phyloP scores from a whole-genome alignment of 2,888 invertebrate species.

The Agapostemon virescens region DNA sequence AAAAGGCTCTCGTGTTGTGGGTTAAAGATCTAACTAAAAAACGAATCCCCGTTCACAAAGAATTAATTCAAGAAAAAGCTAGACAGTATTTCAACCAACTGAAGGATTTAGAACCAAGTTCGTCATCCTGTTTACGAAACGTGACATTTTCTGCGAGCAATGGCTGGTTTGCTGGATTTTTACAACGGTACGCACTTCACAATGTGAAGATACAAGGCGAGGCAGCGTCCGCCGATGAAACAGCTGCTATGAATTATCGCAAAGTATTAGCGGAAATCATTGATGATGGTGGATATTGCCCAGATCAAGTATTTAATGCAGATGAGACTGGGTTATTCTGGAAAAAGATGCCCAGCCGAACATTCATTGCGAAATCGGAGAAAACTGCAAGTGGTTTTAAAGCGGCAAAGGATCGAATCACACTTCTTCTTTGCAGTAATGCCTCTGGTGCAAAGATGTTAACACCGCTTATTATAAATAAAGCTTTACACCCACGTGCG shows the following conservation, averaged over 20 bases:
- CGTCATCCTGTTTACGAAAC: constrained; percentile 37
- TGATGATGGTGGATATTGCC: constrained; percentile 60
- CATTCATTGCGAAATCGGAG: constrained; percentile 71
- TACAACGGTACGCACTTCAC: constrained; percentile 51
- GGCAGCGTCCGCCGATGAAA: constrained; percentile 55
- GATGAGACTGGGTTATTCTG: constrained; percentile 63
- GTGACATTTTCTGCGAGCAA: constrained; percentile 57
- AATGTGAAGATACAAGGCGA: constrained; percentile 55
- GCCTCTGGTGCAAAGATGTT: constrained; percentile 68
- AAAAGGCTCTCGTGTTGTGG: too few species aligned
- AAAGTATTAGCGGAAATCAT: constrained; percentile 57
- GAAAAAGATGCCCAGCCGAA: constrained; percentile 65
- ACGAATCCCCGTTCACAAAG: too few species aligned
- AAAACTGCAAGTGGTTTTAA: constrained; percentile 68
- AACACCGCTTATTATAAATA: constrained; percentile 70
- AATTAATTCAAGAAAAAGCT: too few species aligned
- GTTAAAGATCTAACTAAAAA: too few species aligned
- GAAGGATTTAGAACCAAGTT: too few species aligned
- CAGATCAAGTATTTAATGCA: constrained; percentile 64
- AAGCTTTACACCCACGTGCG: constrained; percentile 65
- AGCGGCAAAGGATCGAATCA: constrained; percentile 69
- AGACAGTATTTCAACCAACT: too few species aligned
- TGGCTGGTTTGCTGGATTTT: constrained; percentile 58
- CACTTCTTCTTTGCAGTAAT: constrained; percentile 70
- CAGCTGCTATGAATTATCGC: constrained; percentile 49